Conservation (phyloP, 2,888 invertebrate species). For the Drosophila flavopinicola region DNA sequence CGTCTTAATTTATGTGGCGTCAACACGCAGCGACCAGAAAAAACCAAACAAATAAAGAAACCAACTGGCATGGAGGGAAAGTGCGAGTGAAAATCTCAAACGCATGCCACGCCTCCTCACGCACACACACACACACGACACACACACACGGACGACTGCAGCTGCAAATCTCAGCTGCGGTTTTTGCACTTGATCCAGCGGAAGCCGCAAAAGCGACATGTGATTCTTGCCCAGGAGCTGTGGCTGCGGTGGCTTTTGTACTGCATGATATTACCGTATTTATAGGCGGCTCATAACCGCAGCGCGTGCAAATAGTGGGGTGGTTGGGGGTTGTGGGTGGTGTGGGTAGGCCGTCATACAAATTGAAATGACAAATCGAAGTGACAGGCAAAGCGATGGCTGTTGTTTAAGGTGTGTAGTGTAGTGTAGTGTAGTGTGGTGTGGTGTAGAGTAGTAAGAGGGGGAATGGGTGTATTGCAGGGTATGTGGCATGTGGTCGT, state of each 20-base stretch:
- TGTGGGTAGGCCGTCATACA: conserved; percentile 15
- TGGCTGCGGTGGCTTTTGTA: conserved; percentile 1
- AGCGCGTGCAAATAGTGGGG: background rate
- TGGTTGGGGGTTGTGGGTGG: background rate
- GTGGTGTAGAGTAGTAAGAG: background rate
- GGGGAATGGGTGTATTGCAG: background rate
- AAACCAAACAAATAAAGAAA: background rate
- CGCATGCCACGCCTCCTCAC: conserved; percentile 12
- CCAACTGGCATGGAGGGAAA: background rate
- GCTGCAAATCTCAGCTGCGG: conserved; percentile 4
- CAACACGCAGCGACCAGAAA: conserved; percentile 55
- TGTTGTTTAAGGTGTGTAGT: conserved; percentile 3
- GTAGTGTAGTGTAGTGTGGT: background rate
- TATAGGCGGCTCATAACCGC: conserved; percentile 52
- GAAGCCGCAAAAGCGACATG: conserved; percentile 48
- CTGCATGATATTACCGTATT: conserved; percentile 36
- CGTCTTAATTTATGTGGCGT: conserved; percentile 69
- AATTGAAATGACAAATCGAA: conserved; percentile 68
- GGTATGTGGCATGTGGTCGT: conserved; percentile 9
- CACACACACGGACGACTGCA: conserved; percentile 6
- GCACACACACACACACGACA: background rate
- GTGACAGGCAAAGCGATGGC: conserved; percentile 39
- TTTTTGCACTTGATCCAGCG: background rate
- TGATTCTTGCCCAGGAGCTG: conserved; percentile 23
- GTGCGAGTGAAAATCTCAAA: no score